These are phyloP conservation scores for Centropus bengalensis DNA, from an alignment of 2,113 vertebrate genomes.

Conservation along the genomic window DNA sequence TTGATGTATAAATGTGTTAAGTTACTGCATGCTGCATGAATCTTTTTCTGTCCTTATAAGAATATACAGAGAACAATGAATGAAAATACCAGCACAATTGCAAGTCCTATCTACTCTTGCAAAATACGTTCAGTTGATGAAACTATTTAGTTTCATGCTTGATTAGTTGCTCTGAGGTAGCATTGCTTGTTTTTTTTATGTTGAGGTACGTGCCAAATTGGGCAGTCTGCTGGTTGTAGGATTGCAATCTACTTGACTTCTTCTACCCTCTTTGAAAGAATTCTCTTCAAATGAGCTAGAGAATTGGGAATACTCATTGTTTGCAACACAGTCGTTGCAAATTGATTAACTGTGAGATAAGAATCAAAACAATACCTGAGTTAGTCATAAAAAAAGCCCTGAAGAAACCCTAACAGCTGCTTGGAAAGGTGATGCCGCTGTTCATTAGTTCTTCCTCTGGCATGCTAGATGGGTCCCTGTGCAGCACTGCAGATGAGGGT, in stretches of 20 bases:
- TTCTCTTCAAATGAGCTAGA: neutral
- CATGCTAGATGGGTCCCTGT: neutral
- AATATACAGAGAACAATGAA: neutral
- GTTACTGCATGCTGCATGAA: neutral
- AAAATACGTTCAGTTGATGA: neutral
- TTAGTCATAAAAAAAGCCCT: neutral
- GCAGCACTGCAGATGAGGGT: neutral
- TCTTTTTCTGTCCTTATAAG: neutral
- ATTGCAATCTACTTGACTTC: neutral
- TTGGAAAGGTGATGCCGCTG: neutral
- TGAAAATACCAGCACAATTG: neutral
- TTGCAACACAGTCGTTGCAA: neutral
- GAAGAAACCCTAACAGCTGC: neutral
- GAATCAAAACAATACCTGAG: neutral
- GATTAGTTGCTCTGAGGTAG: neutral
- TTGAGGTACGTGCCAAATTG: neutral
- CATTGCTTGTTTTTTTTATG: neutral
- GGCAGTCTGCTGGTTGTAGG: neutral
- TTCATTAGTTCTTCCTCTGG: neutral
- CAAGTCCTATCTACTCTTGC: neutral
- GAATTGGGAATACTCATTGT: neutral
- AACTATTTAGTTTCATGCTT: neutral
- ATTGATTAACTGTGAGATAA: neutral
- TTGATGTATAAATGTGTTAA: neutral
- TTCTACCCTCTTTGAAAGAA: neutral